Evolutionary conservation across 2,113 vertebrate genomes (phyloP).

Genomic region (Oryzias celebensis): DNA sequence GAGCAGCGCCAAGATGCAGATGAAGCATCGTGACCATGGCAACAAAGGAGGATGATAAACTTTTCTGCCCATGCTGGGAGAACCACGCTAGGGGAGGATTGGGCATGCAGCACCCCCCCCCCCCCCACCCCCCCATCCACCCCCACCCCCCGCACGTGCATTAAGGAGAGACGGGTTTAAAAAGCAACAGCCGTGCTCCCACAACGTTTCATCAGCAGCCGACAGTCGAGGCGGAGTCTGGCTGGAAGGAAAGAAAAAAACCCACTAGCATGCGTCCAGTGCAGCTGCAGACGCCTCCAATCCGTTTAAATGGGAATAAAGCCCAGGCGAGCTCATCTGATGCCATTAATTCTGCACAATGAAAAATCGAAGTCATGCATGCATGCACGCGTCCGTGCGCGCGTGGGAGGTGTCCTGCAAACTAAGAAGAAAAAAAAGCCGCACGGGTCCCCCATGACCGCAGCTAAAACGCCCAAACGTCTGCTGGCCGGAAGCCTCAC

Average conservation of each 20-base stretch:
- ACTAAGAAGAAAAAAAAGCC: background rate
- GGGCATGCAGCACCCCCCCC: background rate
- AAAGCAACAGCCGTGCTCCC: constrained; percentile 44
- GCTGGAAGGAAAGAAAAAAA: constrained; percentile 7
- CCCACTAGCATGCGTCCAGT: background rate
- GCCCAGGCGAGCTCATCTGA: background rate
- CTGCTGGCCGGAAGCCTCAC: constrained; percentile 68
- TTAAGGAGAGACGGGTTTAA: constrained; percentile 35
- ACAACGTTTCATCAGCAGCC: constrained; percentile 29
- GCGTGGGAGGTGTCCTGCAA: constrained; percentile 27
- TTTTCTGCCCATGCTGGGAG: constrained; percentile 11
- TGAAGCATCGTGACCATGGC: constrained; percentile 57
- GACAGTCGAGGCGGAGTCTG: constrained; percentile 42
- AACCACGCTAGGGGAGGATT: background rate
- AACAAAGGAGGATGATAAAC: constrained; percentile 62
- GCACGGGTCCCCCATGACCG: too few species aligned
- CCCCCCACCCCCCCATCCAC: background rate
- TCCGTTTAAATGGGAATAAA: background rate
- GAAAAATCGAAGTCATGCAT: constrained; percentile 43
- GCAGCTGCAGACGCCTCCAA: too few species aligned
- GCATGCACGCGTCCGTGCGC: constrained; percentile 3
- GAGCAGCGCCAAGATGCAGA: constrained; percentile 5
- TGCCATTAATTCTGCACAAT: constrained; percentile 42
- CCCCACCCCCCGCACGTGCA: constrained; percentile 1
- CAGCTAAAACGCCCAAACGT: too few species aligned